Percentiles rank a stretch among this genome's conserved stretches.
phyloP scores from a whole-genome alignment of 2,113 vertebrate species.

The Okapia johnstoni region DNA sequence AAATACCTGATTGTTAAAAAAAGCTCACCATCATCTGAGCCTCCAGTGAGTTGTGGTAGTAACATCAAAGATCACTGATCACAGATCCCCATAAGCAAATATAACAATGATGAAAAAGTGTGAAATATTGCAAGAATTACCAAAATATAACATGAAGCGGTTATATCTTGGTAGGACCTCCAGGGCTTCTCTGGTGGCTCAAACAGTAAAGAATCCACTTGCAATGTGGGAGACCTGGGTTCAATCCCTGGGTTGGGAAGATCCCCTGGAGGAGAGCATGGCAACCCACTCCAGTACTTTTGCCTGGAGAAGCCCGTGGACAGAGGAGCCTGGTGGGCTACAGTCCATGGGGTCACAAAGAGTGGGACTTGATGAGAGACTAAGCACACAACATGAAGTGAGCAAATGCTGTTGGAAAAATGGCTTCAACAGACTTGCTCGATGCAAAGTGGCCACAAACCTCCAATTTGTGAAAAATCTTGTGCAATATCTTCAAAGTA shows the following conservation, averaged over 20 bases:
- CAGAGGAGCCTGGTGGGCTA: neutral
- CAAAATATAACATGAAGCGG: neutral
- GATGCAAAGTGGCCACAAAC: neutral
- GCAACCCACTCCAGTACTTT: neutral
- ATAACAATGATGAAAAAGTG: neutral
- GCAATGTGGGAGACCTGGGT: neutral
- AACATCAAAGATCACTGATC: neutral
- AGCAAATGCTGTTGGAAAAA: neutral
- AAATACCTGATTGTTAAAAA: neutral
- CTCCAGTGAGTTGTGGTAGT: neutral
- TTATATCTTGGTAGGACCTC: neutral
- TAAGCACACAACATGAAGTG: neutral
- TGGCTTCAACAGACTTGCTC: neutral
- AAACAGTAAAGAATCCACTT: neutral
- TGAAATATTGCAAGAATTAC: neutral
- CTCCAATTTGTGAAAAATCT: neutral
- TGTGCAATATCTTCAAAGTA: neutral
- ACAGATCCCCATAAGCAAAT: neutral
- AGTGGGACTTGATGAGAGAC: rapidly evolving
- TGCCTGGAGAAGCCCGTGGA: neutral
- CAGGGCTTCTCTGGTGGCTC: neutral
- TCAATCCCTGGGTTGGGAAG: neutral
- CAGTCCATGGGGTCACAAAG: neutral
- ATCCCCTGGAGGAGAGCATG: neutral
- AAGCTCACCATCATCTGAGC: neutral